Percentiles rank a stretch among this genome's conserved stretches.
These are phyloP conservation scores for Engraulis encrasicolus DNA, from an alignment of 2,113 vertebrate species.

Conservation along the genomic window DNA sequence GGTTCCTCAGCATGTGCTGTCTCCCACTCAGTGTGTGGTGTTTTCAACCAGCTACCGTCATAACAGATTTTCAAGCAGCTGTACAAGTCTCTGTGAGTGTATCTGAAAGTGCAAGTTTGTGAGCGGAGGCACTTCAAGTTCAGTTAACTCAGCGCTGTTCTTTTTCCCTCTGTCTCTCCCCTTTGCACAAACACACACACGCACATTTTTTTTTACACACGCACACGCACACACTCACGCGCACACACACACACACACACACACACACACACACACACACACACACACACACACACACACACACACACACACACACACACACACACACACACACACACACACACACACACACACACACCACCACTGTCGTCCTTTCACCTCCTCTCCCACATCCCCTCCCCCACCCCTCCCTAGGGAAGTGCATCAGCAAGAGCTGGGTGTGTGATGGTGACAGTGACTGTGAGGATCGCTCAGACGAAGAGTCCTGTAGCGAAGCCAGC, in stretches of 20 bases:
- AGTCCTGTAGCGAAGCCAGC: conserved; percentile 86
- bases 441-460: conserved; percentile 98
- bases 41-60: not conserved
- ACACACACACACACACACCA: too few relatives aligned
- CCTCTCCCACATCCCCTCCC: not conserved
- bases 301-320: too few relatives aligned
- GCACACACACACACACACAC: too few relatives aligned
- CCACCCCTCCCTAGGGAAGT: conserved; percentile 81
- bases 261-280: too few relatives aligned
- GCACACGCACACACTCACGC: too few relatives aligned
- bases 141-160: not conserved
- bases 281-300: too few relatives aligned
- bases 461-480: conserved; percentile 96
- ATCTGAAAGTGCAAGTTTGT: too few relatives aligned
- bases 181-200: too few relatives aligned
- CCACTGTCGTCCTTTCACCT: too few relatives aligned
- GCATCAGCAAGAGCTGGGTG: conserved; percentile 97
- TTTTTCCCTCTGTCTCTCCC: not conserved
- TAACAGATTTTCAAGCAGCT: not conserved
- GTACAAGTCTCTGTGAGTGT: not conserved
- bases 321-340: too few relatives aligned
- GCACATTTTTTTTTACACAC: too few relatives aligned
- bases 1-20: not conserved
- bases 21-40: not conserved
- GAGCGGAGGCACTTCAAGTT: not conserved